Conservation (phyloP, 2,888 invertebrate species). For the Chymomyza caudatula region DNA sequence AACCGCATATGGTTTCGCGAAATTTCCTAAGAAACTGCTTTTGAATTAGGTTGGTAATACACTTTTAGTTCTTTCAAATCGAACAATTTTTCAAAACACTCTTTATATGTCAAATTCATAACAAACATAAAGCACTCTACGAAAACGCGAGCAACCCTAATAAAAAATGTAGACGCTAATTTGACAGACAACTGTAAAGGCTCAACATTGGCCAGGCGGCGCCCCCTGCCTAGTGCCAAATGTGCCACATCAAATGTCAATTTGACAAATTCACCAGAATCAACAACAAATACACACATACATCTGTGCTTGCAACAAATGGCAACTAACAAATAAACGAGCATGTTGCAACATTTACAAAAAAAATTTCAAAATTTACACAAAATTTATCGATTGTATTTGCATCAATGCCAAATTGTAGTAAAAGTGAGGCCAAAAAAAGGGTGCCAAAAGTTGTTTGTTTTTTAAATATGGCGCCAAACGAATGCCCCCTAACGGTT, state of each 20-base stretch:
- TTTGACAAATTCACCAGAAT: slow-evolving; percentile 42
- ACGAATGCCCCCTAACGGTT: slow-evolving; percentile 3
- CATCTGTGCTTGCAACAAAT: background rate
- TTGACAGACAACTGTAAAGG: slow-evolving; percentile 20
- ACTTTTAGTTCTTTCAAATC: too few relatives aligned
- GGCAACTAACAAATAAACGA: slow-evolving; percentile 2
- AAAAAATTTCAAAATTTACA: slow-evolving; percentile 17
- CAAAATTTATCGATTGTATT: background rate
- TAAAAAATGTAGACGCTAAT: slow-evolving; percentile 2
- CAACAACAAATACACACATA: background rate
- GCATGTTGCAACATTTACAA: slow-evolving; percentile 25
- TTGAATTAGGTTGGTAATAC: too few relatives aligned
- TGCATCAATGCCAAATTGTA: background rate
- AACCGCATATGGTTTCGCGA: too few relatives aligned
- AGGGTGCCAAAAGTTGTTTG: slow-evolving; percentile 25
- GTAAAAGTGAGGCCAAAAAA: slow-evolving; percentile 1
- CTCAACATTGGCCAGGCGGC: slow-evolving; percentile 12
- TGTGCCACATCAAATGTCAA: slow-evolving; percentile 56
- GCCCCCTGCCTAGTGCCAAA: slow-evolving; percentile 31
- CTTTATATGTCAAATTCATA: too few relatives aligned
- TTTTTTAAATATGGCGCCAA: slow-evolving; percentile 29
- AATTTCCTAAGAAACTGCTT: too few relatives aligned
- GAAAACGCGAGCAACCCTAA: background rate
- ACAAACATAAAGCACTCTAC: background rate
- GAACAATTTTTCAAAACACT: too few relatives aligned